phyloP scores from a whole-genome alignment of 1,140 invertebrate species.

The Caenorhabditis inopinata region DNA sequence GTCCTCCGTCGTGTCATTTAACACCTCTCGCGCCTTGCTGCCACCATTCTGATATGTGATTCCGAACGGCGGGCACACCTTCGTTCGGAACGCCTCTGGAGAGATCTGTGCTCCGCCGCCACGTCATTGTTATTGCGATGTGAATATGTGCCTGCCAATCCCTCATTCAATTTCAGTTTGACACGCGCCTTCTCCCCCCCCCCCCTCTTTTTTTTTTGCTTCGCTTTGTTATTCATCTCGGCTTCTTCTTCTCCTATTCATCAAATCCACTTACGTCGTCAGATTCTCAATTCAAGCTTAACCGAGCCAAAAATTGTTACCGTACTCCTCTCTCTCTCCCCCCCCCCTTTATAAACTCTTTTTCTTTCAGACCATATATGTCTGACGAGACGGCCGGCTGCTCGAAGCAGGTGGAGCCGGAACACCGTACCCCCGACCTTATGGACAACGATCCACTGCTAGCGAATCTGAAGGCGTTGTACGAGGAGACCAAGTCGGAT shows the following conservation, averaged over 20 bases:
- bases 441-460: background rate
- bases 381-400: background rate
- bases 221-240: too few relatives aligned
- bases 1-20: too few relatives aligned
- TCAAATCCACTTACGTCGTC: too few relatives aligned
- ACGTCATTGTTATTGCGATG: conserved; percentile 10
- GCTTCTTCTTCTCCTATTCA: too few relatives aligned
- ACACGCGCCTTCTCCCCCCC: background rate
- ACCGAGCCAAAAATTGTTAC: too few relatives aligned
- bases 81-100: too few relatives aligned
- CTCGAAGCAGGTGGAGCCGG: background rate
- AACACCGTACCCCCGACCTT: background rate
- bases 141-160: background rate
- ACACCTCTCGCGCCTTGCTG: too few relatives aligned
- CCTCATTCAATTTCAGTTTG: background rate
- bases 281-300: too few relatives aligned
- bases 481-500: background rate
- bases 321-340: background rate
- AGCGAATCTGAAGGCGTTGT: background rate
- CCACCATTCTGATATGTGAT: too few relatives aligned
- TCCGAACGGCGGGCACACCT: too few relatives aligned
- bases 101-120: background rate
- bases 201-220: background rate
- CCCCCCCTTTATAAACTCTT: background rate
- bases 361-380: background rate